These are phyloP conservation scores for Shargacucullia verbasci DNA, from an alignment of 2,888 invertebrate genomes.

Conservation along the genomic window DNA sequence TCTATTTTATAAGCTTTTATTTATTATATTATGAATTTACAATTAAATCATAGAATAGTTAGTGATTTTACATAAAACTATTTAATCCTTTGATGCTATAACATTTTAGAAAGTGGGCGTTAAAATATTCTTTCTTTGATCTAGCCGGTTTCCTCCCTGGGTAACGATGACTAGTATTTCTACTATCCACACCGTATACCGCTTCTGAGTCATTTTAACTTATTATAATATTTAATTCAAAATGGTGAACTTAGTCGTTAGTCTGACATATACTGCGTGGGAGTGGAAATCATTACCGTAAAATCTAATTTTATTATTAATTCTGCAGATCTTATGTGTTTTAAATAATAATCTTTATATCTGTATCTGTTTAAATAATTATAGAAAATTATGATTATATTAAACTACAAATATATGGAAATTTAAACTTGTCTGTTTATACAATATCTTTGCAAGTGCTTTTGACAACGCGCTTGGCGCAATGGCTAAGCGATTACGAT, in stretches of 20 bases:
- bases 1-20: conserved; percentile 2
- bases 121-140: too few species aligned
- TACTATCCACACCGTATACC: neutral
- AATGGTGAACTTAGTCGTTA: conserved; percentile 9
- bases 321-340: conserved; percentile 14
- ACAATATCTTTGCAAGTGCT: neutral
- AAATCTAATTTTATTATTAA: conserved; percentile 33
- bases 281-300: conserved; percentile 30
- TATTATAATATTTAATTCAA: conserved; percentile 22
- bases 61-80: too few species aligned
- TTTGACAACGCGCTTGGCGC: too few species aligned
- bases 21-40: too few species aligned
- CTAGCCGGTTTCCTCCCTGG: too few species aligned
- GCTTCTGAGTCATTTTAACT: conserved; percentile 25
- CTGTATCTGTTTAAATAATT: too few species aligned
- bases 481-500: too few species aligned
- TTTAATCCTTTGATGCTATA: too few species aligned
- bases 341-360: conserved; percentile 28
- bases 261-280: conserved; percentile 21
- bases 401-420: neutral
- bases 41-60: too few species aligned
- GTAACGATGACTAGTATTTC: neutral
- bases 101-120: too few species aligned
- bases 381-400: too few species aligned
- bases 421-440: neutral